phyloP scores from a whole-genome alignment of 2,113 vertebrate genomes.

The Fulmarus glacialis region DNA sequence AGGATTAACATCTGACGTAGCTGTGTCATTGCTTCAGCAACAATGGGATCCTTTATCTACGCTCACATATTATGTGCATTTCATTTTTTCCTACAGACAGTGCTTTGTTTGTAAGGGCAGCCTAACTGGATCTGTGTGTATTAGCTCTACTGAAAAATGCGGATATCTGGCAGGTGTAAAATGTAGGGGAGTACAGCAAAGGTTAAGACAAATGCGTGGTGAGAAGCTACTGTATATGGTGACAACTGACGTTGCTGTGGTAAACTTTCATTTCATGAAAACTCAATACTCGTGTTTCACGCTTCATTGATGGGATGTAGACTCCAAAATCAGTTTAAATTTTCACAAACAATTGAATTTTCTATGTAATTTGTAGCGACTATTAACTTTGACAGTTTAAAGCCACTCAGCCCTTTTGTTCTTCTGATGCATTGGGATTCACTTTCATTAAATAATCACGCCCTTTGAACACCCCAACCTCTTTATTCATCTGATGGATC shows the following conservation, averaged over 20 bases:
- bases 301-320: accelerated
- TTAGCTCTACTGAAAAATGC: accelerated
- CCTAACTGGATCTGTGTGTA: accelerated
- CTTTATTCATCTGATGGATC: neutral
- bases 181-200: neutral
- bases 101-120: neutral
- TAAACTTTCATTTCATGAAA: neutral
- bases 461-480: neutral
- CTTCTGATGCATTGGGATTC: neutral
- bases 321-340: neutral
- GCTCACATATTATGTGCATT: neutral
- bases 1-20: neutral
- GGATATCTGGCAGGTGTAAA: neutral
- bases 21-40: neutral
- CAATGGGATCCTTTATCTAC: neutral
- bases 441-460: neutral
- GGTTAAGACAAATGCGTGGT: accelerated
- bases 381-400: neutral
- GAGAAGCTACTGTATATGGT: neutral
- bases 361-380: accelerated
- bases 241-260: accelerated
- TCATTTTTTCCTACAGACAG: neutral
- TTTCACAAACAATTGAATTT: neutral
- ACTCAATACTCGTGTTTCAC: accelerated
- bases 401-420: neutral